Percentiles rank a stretch among this genome's conserved stretches.
Evolutionary conservation across 1,140 invertebrate species (phyloP).

Genomic region (Hyles vespertilio): DNA sequence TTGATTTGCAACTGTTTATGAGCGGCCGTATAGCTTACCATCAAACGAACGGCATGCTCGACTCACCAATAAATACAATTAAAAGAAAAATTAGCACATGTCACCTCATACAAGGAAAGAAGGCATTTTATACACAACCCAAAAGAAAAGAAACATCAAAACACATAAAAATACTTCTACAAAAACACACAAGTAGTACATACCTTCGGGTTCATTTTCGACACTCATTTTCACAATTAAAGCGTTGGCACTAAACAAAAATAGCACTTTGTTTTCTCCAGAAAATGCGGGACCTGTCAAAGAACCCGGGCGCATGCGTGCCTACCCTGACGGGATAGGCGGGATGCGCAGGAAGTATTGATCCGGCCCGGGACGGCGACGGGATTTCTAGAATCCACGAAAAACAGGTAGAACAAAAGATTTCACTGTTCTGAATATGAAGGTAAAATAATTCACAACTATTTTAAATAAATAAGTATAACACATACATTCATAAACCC

Average conservation of each 20-base stretch:
- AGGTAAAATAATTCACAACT: too few species aligned
- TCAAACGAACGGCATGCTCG: too few species aligned
- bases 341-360: slow-evolving; percentile 43
- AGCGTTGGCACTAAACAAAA: neutral
- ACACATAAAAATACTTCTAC: neutral
- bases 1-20: too few species aligned
- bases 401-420: too few species aligned
- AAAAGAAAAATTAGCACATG: neutral
- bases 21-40: too few species aligned
- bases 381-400: slow-evolving; percentile 26
- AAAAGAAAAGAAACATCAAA: neutral
- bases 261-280: slow-evolving; percentile 1
- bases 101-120: neutral
- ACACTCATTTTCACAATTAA: slow-evolving; percentile 37
- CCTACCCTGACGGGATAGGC: slow-evolving; percentile 15
- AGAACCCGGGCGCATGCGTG: slow-evolving; percentile 32
- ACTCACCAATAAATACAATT: too few species aligned
- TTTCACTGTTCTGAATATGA: too few species aligned
- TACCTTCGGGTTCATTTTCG: slow-evolving; percentile 46
- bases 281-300: slow-evolving; percentile 1
- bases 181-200: slow-evolving; percentile 4
- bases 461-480: too few species aligned
- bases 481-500: too few species aligned
- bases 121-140: too few species aligned
- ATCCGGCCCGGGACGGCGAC: slow-evolving; percentile 36